A percentile compares a stretch with the other conserved stretches of the same genome.
Evolutionary conservation across 2,113 vertebrate genomes (phyloP).

Genomic region (Elephantulus edwardii): DNA sequence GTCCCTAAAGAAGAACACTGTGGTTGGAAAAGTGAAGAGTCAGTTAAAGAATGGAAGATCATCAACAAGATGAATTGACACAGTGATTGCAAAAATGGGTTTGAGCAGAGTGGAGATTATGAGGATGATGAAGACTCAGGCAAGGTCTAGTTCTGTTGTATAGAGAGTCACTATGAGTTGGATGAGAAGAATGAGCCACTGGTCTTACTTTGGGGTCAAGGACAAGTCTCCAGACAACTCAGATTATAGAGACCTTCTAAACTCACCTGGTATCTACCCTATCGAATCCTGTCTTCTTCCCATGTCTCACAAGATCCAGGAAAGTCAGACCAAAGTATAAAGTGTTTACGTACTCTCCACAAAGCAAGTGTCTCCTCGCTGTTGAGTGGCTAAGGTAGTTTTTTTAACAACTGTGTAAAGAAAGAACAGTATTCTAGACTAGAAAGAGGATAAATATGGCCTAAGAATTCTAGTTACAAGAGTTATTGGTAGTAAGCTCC

Average conservation of each 20-base stretch:
- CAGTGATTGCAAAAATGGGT: too few species aligned
- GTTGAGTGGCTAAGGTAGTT: not conserved
- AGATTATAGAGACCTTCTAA: not conserved
- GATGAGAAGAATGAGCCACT: not conserved
- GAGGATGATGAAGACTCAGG: too few species aligned
- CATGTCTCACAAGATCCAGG: not conserved
- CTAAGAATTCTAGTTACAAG: not conserved
- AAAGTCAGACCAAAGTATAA: not conserved
- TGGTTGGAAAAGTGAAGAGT: too few species aligned
- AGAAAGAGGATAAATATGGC: rapidly evolving
- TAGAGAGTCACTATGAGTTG: too few species aligned
- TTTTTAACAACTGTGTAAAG: too few species aligned
- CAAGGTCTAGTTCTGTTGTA: too few species aligned
- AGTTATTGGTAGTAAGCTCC: not conserved
- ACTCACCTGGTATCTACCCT: not conserved
- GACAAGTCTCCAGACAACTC: not conserved
- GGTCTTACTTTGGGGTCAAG: not conserved
- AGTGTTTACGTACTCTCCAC: not conserved
- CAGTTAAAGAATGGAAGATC: too few species aligned
- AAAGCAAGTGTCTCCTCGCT: not conserved
- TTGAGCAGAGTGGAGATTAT: too few species aligned
- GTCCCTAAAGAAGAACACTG: too few species aligned
- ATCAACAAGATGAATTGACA: too few species aligned
- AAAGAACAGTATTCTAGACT: not conserved
- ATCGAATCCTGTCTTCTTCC: not conserved